Conservation (phyloP, 2,113 vertebrate genomes). For the Motacilla alba region DNA sequence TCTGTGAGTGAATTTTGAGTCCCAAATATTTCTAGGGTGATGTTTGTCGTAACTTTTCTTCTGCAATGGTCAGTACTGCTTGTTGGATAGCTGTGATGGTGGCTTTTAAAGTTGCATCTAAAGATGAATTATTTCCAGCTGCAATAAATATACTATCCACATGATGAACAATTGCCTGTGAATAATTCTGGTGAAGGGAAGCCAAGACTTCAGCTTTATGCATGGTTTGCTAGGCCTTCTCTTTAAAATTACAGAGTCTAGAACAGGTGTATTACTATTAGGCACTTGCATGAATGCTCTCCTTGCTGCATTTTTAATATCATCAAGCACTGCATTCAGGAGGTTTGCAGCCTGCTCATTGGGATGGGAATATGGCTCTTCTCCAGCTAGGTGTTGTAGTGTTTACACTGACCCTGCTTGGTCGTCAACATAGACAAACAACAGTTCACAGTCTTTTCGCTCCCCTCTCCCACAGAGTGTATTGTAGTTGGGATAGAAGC, state of each 20-base stretch:
- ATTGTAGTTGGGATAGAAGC: neutral
- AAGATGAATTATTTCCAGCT: neutral
- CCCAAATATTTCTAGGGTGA: neutral
- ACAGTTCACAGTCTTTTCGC: neutral
- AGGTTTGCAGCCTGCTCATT: neutral
- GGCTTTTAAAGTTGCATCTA: neutral
- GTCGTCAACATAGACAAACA: neutral
- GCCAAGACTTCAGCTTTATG: neutral
- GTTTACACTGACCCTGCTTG: neutral
- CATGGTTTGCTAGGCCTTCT: neutral
- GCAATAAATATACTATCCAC: neutral
- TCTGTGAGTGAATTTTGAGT: neutral
- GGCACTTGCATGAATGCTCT: neutral
- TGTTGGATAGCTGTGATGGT: neutral
- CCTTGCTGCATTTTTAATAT: neutral
- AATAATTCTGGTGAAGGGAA: neutral
- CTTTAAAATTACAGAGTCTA: neutral
- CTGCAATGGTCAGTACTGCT: neutral
- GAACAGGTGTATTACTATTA: neutral
- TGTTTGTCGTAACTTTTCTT: neutral
- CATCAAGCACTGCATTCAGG: neutral
- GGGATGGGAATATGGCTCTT: neutral
- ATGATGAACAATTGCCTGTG: neutral
- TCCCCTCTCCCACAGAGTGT: neutral
- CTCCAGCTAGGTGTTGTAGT: neutral